Evolutionary conservation across 1,140 invertebrate genomes (phyloP).

Genomic region (Gryllus bimaculatus): DNA sequence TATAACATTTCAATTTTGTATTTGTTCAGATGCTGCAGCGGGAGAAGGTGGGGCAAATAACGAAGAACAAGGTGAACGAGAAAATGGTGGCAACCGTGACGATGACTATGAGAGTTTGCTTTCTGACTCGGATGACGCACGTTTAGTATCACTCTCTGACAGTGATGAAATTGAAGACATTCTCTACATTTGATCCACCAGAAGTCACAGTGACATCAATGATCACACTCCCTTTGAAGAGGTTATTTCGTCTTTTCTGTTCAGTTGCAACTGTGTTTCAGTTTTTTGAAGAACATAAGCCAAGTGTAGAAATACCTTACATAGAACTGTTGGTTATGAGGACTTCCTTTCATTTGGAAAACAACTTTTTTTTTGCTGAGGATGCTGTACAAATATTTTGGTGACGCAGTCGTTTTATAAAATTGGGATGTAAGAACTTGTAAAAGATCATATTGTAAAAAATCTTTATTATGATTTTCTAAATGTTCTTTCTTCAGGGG

Average conservation of each 20-base stretch:
- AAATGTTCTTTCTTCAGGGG: background rate
- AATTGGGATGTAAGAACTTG: background rate
- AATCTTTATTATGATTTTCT: background rate
- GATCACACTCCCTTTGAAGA: background rate
- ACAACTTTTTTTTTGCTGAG: background rate
- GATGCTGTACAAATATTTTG: background rate
- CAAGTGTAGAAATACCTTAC: too few relatives aligned
- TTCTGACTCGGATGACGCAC: background rate
- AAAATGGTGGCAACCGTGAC: background rate
- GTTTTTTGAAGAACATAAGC: background rate
- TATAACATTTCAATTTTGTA: background rate
- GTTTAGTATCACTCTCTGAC: background rate
- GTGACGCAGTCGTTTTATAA: background rate
- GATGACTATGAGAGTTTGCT: background rate
- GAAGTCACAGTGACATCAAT: background rate
- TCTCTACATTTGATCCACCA: background rate
- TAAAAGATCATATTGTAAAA: background rate
- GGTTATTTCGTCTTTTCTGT: background rate
- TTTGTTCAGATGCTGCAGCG: background rate
- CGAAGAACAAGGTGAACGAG: background rate
- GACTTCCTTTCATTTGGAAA: too few relatives aligned
- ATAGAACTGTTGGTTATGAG: too few relatives aligned
- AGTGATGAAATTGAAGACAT: background rate
- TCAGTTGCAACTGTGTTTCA: background rate
- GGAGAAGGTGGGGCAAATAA: background rate